A percentile compares a stretch with the other conserved stretches of the same genome.
Conservation (phyloP, 2,888 invertebrate genomes). For the Dasypolia templi region DNA sequence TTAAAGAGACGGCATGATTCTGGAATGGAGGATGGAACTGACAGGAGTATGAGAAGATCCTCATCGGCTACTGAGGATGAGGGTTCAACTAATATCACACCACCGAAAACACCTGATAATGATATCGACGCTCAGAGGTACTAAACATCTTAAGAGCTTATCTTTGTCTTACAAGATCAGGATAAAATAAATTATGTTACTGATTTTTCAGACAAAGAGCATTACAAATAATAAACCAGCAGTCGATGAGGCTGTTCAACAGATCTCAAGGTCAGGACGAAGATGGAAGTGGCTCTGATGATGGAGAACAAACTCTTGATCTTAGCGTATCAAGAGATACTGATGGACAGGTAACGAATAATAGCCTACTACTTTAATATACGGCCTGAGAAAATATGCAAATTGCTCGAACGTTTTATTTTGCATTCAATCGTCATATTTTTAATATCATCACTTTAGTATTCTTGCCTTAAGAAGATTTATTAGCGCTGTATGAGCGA, state of each 20-base stretch:
- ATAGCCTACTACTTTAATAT: constrained; percentile 17
- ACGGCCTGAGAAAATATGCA: constrained; percentile 33
- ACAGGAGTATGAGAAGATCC: constrained; percentile 83
- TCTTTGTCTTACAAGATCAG: background rate
- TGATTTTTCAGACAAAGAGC: constrained; percentile 84
- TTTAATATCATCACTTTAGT: constrained; percentile 49
- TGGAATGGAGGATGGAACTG: constrained; percentile 81
- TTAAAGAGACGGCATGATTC: constrained; percentile 86
- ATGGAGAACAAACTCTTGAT: constrained; percentile 89
- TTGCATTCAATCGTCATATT: constrained; percentile 37
- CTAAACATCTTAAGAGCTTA: background rate
- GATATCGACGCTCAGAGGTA: constrained; percentile 87
- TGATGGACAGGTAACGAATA: constrained; percentile 85
- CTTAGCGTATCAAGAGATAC: constrained; percentile 88
- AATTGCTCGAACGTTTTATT: constrained; percentile 41
- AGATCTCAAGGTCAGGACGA: constrained; percentile 85
- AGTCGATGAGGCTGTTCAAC: constrained; percentile 86
- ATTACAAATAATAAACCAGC: constrained; percentile 86
- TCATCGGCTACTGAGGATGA: constrained; percentile 89
- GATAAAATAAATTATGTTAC: constrained; percentile 15
- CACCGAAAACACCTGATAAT: constrained; percentile 89
- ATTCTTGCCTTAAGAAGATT: constrained; percentile 47
- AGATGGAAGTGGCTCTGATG: constrained; percentile 88
- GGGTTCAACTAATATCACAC: constrained; percentile 87
- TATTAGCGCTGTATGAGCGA: constrained; percentile 33